Evolutionary conservation across 1,140 invertebrate species (phyloP).

Genomic region (Eumaeus atala): DNA sequence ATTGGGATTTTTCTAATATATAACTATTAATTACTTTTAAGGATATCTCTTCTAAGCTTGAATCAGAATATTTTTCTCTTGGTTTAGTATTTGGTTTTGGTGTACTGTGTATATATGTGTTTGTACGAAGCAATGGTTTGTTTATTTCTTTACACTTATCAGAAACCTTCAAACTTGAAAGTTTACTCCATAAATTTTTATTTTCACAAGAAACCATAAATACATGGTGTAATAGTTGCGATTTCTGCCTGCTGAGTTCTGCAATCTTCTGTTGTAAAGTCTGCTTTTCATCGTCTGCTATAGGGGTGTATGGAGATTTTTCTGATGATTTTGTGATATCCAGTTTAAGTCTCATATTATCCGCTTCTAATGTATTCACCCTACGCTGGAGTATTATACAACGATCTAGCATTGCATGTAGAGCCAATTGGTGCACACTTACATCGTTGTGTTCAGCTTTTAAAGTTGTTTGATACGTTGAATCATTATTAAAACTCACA

Average conservation of each 20-base stretch:
- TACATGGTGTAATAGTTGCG: slow-evolving; percentile 82
- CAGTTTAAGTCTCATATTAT: slow-evolving; percentile 80
- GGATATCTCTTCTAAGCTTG: slow-evolving; percentile 86
- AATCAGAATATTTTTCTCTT: slow-evolving; percentile 74
- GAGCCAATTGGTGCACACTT: slow-evolving; percentile 81
- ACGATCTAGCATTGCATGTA: slow-evolving; percentile 86
- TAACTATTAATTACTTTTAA: slow-evolving; percentile 81
- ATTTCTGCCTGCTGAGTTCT: slow-evolving; percentile 82
- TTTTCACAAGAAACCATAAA: slow-evolving; percentile 87
- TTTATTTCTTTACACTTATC: slow-evolving; percentile 69
- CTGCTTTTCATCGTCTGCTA: slow-evolving; percentile 64
- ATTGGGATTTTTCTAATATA: slow-evolving; percentile 78
- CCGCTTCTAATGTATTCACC: slow-evolving; percentile 80
- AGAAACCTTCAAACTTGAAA: slow-evolving; percentile 75
- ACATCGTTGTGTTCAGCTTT: slow-evolving; percentile 55
- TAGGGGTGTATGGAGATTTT: slow-evolving; percentile 40
- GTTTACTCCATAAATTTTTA: slow-evolving; percentile 82
- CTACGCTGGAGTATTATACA: slow-evolving; percentile 83
- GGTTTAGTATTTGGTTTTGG: slow-evolving; percentile 70
- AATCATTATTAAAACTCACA: slow-evolving; percentile 65
- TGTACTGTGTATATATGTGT: slow-evolving; percentile 78
- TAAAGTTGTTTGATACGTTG: slow-evolving; percentile 53
- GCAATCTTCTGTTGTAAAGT: slow-evolving; percentile 76
- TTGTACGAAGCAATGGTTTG: slow-evolving; percentile 74
- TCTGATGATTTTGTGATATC: slow-evolving; percentile 62